Evolutionary conservation across 2,797 vertebrate genomes (phyloP), one percentile per base, ranked within the genome.

Genomic region (Tolypeutes matacus): DNA sequence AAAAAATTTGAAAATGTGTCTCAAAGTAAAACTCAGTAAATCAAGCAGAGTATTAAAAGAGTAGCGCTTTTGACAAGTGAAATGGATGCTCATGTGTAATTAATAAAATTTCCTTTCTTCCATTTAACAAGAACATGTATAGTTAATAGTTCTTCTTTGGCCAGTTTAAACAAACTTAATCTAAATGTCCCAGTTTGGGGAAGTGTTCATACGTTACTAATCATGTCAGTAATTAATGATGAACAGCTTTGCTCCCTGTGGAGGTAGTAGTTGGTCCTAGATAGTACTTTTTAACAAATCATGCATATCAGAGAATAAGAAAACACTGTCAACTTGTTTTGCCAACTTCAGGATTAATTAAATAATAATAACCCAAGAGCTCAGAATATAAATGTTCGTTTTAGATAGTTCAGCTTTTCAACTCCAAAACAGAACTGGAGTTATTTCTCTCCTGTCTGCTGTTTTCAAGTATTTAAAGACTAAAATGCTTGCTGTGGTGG

Each of bases 131-230:
- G 39, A 89, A 93, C 86, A 21, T 42, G 3, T 82, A 29, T 46
- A 80, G 72, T 73, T 93, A 90, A 67, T 18, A 36, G 51, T 84
- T 87, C 69, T 69, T 31, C 60, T 87, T 78, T 67, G 27, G 42
- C 69, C 85, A 94, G 5, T 92, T 94, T 86, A 70, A 92, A 83
- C n/a, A 60, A 49, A 46, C 36, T 67, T 78, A 51, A 92, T 65
- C 7, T 83, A 77, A 86, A 56, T 81, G 25, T 78, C 65, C 34
- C 21, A 76, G 36, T 62, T 49, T 88, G 36, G 78, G 36, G 46
- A 69, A 73, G 53, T 83, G 34, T 31, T 77, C 69, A 4, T 53
- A 4, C 36, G 42, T 91, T 86, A 27, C 21, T 92, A 78, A 42
- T 92, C 36, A 58, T 25, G 23, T 67, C 39, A 56, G 1, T 75